phyloP scores from a whole-genome alignment of 1,140 invertebrate species.

The Solenopsis fugax region DNA sequence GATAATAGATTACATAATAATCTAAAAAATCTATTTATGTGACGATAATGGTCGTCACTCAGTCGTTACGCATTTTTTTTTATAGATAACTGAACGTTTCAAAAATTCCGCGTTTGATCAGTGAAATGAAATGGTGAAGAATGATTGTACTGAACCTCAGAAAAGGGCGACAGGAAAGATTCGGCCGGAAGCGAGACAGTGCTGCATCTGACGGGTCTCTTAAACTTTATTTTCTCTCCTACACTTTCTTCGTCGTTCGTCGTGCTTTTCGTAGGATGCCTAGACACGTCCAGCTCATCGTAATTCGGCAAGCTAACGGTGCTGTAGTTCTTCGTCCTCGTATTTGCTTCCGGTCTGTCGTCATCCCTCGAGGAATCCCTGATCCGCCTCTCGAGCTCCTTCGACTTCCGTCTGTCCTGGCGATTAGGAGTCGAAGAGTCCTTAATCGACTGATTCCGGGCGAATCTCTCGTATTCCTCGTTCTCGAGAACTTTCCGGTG shows the following conservation, averaged over 20 bases:
- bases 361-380: conserved; percentile 50
- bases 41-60: neutral
- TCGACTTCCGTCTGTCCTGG: conserved; percentile 62
- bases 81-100: neutral
- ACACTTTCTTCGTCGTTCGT: conserved; percentile 39
- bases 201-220: conserved; percentile 74
- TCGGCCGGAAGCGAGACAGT: conserved; percentile 75
- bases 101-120: neutral
- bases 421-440: conserved; percentile 75
- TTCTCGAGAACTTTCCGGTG: conserved; percentile 69
- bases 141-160: conserved; percentile 63
- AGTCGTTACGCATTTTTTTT: neutral
- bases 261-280: conserved; percentile 60
- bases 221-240: conserved; percentile 52
- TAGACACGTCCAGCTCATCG: conserved; percentile 81
- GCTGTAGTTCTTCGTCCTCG: conserved; percentile 83
- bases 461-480: conserved; percentile 79
- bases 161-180: conserved; percentile 73
- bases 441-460: conserved; percentile 73
- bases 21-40: neutral
- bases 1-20: neutral
- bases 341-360: conserved; percentile 60
- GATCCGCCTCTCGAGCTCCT: conserved; percentile 47
- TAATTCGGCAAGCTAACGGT: conserved; percentile 87
- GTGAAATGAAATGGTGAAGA: conserved; percentile 11